Evolutionary conservation across 2,797 vertebrate genomes (phyloP), one percentile per base, ranked within the genome.

Genomic region (Garrulus glandarius): DNA sequence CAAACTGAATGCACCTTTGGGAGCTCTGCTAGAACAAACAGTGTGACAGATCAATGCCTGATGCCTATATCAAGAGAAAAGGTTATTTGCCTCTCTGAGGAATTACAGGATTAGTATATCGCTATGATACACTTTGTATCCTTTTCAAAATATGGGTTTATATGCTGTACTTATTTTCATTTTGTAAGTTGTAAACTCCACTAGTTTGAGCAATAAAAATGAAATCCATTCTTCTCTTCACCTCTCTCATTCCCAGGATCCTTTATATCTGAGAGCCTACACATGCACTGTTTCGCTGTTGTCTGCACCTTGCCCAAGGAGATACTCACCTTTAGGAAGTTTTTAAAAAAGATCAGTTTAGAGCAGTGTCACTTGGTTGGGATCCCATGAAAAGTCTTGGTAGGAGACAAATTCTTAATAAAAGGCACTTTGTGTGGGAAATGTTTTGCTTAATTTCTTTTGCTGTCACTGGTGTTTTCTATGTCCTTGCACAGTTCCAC

Each of bases 21-120:
- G 98, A 99, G 97, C 98, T 98, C 98, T 97, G 97, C 98, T 98
- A 98, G 98, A 99, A 99, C 98, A 99, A 99, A 99, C 99, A 99
- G 98, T 98, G 98, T 98, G 99, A 98, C 98, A 99, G 99, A 99
- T 99, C 99, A 99, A 99, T 99, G 98, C 98, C 97, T 97, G 98
- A 98, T 99, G 98, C 98, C 98, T 98, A 98, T 99, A 99, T 99
- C 98, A 99, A 99, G 98, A 98, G 98, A 99, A 99, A 99, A 99
- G 99, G 99, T 99, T 99, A 99, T 98, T 99, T 98, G 91, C 97
- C 95, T 98, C 99, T 99, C 98, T 84, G 95, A 98, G 98, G 99
- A 98, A 98, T 98, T 98, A 97, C 75, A 97, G 97, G 97, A 97
- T 97, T 96, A 95, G 96, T 98, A 93, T 97, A 98, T 98, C 39